phyloP scores from a whole-genome alignment of 2,888 invertebrate genomes.

The Stenoptilia bipunctidactyla region DNA sequence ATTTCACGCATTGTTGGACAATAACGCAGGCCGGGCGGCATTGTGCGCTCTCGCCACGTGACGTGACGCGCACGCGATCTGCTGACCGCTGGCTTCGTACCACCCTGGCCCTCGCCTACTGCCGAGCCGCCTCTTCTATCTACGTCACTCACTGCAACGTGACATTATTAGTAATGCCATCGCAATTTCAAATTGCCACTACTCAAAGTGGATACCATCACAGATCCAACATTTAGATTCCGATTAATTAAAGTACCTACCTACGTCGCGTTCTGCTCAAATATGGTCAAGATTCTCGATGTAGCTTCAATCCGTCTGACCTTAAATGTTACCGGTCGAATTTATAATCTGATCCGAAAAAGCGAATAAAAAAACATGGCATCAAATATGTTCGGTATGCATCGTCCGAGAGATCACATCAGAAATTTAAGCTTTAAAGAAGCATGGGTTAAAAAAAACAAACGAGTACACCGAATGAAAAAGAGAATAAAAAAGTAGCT shows the following conservation, averaged over 20 bases:
- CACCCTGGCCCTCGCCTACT: neutral
- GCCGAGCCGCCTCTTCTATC: neutral
- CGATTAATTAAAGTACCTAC: too few species aligned
- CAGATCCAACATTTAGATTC: too few species aligned
- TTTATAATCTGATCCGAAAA: conserved; percentile 48
- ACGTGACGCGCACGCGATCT: conserved; percentile 32
- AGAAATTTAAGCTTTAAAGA: conserved; percentile 60
- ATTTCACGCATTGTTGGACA: conserved; percentile 71
- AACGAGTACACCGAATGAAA: conserved; percentile 18
- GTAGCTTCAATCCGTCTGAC: conserved; percentile 11
- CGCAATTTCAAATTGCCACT: too few species aligned
- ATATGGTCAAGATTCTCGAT: conserved; percentile 11
- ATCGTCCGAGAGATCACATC: conserved; percentile 61
- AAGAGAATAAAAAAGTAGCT: conserved; percentile 26
- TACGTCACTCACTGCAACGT: neutral
- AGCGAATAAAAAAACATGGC: conserved; percentile 37
- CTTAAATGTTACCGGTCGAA: conserved; percentile 26
- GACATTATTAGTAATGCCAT: neutral
- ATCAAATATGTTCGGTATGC: conserved; percentile 68
- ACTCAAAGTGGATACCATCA: too few species aligned
- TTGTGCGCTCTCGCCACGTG: conserved; percentile 41
- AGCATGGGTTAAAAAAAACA: conserved; percentile 40
- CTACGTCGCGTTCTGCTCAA: too few species aligned
- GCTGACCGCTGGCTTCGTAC: conserved; percentile 21
- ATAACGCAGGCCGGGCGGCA: conserved; percentile 55